phyloP scores from a whole-genome alignment of 2,113 vertebrate genomes.

The Nansenia antarctica region DNA sequence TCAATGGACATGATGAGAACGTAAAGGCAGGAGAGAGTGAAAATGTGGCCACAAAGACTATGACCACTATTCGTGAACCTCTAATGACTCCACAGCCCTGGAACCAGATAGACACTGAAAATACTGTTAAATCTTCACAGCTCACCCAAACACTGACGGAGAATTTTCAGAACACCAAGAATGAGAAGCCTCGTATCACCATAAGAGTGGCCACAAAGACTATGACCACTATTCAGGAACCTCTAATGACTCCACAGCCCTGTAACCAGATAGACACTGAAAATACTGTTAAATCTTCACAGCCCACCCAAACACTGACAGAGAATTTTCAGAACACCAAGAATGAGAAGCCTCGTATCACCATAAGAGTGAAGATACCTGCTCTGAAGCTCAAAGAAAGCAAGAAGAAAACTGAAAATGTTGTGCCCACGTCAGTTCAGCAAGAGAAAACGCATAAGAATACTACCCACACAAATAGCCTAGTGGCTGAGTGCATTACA shows the following conservation, averaged over 20 bases:
- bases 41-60: slow-evolving; percentile 1
- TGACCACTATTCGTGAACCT: background rate
- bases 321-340: slow-evolving; percentile 27
- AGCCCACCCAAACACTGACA: slow-evolving; percentile 1
- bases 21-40: background rate
- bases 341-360: slow-evolving; percentile 13
- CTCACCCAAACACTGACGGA: background rate
- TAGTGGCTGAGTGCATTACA: slow-evolving; percentile 42
- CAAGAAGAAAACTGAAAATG: too few species aligned
- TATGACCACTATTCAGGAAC: background rate
- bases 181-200: slow-evolving; percentile 10
- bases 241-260: background rate
- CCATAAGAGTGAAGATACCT: background rate
- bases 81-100: background rate
- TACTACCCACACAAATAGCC: background rate
- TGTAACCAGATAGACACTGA: slow-evolving; percentile 49
- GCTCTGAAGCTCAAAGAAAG: background rate
- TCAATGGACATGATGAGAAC: background rate
- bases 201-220: slow-evolving; percentile 6
- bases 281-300: slow-evolving; percentile 3
- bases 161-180: slow-evolving; percentile 28
- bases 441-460: slow-evolving; percentile 30
- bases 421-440: background rate
- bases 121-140: slow-evolving; percentile 7
- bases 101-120: slow-evolving; percentile 48